Percentiles rank a stretch among this genome's conserved stretches.
Conservation (phyloP, 2,113 vertebrate species). For the zebrafish (Danio rerio) region DNA sequence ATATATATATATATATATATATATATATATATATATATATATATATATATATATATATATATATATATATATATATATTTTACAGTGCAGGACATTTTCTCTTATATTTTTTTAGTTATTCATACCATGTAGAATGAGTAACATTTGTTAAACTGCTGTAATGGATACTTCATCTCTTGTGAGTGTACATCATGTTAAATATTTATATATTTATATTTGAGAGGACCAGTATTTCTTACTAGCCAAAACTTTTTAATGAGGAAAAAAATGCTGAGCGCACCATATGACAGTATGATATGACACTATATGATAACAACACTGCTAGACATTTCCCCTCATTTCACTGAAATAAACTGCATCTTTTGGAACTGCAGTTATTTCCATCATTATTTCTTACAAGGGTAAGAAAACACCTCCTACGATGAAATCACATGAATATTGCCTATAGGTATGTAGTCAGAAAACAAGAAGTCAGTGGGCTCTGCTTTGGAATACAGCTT, state of each 20-base stretch:
- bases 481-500: background rate
- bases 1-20: no score
- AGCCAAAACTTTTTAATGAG: background rate
- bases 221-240: background rate
- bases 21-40: no score
- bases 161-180: background rate
- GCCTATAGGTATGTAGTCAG: background rate
- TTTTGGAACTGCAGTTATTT: slow-evolving; percentile 2
- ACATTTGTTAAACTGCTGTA: background rate
- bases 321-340: slow-evolving; percentile 3
- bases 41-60: no score
- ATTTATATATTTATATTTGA: no score
- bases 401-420: background rate
- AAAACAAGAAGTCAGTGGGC: background rate
- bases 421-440: background rate
- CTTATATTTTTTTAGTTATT: no score
- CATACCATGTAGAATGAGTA: background rate
- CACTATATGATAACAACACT: background rate
- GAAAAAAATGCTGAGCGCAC: background rate
- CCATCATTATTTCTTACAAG: background rate
- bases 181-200: background rate
- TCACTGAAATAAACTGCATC: background rate
- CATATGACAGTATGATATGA: background rate
- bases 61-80: no score
- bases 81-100: background rate